phyloP scores from a whole-genome alignment of 2,113 vertebrate genomes.

The Sinocyclocheilus anshuiensis region DNA sequence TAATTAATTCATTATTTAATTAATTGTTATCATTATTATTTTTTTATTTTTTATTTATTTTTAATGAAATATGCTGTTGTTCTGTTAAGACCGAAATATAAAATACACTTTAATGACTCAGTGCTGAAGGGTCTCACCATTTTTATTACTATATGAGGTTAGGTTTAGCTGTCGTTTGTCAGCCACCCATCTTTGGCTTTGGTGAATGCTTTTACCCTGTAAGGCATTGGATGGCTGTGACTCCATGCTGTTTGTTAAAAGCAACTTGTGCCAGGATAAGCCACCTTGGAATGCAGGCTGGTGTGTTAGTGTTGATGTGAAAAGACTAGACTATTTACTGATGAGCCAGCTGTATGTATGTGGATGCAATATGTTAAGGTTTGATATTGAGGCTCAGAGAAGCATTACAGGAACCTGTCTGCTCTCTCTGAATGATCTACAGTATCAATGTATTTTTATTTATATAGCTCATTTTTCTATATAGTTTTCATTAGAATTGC shows the following conservation, averaged over 20 bases:
- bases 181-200: conserved; percentile 35
- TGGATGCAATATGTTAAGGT: neutral
- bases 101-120: neutral
- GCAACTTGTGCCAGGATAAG: conserved; percentile 47
- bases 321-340: neutral
- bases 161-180: conserved; percentile 23
- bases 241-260: conserved; percentile 42
- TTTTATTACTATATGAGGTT: conserved; percentile 47
- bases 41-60: neutral
- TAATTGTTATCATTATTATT: too few relatives aligned
- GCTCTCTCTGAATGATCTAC: neutral
- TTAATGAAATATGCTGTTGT: neutral
- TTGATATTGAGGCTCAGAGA: neutral
- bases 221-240: conserved; percentile 28
- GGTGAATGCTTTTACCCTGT: conserved; percentile 53
- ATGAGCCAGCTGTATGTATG: conserved; percentile 11
- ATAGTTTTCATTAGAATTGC: neutral
- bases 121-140: neutral
- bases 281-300: conserved; percentile 48
- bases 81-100: neutral
- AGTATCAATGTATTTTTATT: neutral
- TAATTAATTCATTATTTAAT: neutral
- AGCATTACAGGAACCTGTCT: neutral
- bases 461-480: neutral
- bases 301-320: conserved; percentile 22